Evolutionary conservation across 2,888 invertebrate species (phyloP).

Genomic region (Folsomia manolachei): DNA sequence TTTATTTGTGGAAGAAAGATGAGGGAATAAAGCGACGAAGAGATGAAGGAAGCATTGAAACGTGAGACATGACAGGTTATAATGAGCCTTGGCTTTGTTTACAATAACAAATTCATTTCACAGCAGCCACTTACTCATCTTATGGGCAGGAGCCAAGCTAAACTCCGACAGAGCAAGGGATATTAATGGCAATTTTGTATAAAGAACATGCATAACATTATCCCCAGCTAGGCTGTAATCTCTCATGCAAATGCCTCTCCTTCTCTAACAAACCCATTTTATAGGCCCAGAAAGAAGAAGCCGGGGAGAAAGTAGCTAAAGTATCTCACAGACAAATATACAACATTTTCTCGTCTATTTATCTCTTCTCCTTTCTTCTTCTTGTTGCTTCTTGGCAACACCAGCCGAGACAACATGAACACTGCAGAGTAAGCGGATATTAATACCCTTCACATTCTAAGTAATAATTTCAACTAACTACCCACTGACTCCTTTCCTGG

Average conservation of each 20-base stretch:
- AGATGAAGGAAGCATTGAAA: neutral
- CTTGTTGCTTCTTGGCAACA: neutral
- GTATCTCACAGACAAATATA: neutral
- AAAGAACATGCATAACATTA: neutral
- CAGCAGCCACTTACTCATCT: constrained; percentile 1
- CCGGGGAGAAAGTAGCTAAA: neutral
- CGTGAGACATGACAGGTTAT: constrained; percentile 12
- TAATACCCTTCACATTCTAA: neutral
- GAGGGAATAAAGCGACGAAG: neutral
- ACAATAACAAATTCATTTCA: constrained; percentile 12
- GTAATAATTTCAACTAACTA: neutral
- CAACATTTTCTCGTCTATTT: neutral
- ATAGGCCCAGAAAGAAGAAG: neutral
- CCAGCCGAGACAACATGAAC: too few relatives aligned
- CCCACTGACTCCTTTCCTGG: neutral
- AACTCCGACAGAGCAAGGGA: neutral
- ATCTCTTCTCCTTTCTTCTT: neutral
- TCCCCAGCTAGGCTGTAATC: too few relatives aligned
- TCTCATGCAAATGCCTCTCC: neutral
- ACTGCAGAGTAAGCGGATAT: neutral
- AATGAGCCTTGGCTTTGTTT: constrained; percentile 6
- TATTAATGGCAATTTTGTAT: constrained; percentile 10
- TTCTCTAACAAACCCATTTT: neutral
- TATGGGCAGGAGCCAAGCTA: neutral
- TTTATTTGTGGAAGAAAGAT: neutral